phyloP scores from a whole-genome alignment of 1,140 invertebrate genomes.

The Drosophila rhopaloa region DNA sequence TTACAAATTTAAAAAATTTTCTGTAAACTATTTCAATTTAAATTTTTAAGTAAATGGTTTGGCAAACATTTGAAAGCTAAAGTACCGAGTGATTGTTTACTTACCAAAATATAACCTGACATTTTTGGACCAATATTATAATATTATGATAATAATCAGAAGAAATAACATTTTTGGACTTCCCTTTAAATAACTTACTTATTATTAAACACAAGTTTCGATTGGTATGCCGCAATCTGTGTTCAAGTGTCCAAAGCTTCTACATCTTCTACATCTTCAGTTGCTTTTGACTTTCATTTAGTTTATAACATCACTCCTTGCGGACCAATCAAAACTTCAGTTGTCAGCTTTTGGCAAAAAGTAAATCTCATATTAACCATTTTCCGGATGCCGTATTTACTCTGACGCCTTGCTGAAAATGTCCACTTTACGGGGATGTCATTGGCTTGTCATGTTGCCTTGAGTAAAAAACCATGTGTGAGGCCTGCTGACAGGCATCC shows the following conservation, averaged over 20 bases:
- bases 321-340: conserved; percentile 44
- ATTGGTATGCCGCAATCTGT: conserved; percentile 25
- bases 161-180: too few relatives aligned
- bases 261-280: conserved; percentile 8
- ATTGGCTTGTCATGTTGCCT: conserved; percentile 68
- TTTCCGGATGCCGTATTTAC: conserved; percentile 32
- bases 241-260: conserved; percentile 5
- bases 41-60: too few relatives aligned
- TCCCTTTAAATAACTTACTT: too few relatives aligned
- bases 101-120: too few relatives aligned
- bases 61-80: too few relatives aligned
- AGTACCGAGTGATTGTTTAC: too few relatives aligned
- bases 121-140: too few relatives aligned
- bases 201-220: neutral
- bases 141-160: too few relatives aligned
- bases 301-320: conserved; percentile 19
- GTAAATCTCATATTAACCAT: conserved; percentile 39
- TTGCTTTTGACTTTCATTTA: conserved; percentile 26
- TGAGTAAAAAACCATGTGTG: conserved; percentile 50
- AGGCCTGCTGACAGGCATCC: conserved; percentile 34
- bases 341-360: conserved; percentile 45
- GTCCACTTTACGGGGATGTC: conserved; percentile 66
- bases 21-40: too few relatives aligned
- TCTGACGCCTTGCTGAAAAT: conserved; percentile 50
- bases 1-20: too few relatives aligned